phyloP scores from a whole-genome alignment of 2,888 invertebrate genomes.

The Argyresthia goedartella region DNA sequence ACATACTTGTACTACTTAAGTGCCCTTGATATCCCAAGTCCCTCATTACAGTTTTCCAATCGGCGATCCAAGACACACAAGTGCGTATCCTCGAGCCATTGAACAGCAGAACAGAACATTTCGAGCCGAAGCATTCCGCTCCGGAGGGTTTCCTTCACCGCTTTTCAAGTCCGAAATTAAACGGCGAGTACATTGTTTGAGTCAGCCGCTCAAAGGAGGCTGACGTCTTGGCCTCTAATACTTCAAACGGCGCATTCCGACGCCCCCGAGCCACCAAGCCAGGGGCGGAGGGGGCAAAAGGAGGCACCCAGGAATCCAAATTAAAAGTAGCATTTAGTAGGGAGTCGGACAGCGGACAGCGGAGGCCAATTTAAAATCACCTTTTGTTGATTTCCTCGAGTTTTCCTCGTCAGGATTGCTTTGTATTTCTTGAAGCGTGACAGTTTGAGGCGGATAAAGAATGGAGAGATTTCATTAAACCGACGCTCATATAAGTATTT shows the following conservation, averaged over 20 bases:
- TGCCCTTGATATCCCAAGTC: no score
- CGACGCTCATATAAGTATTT: no score
- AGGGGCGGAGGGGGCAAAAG: neutral
- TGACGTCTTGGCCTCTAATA: neutral
- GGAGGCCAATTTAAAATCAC: no score
- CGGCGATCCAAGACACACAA: no score
- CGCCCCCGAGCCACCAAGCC: neutral
- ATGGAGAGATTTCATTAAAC: no score
- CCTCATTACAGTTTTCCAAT: no score
- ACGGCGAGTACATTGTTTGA: neutral
- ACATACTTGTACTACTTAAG: no score
- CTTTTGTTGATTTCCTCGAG: no score
- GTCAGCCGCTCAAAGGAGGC: neutral
- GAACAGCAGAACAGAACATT: neutral
- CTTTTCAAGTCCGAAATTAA: neutral
- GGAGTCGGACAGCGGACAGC: constrained; percentile 20
- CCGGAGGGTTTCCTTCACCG: neutral
- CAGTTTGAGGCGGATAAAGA: no score
- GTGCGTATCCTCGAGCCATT: neutral
- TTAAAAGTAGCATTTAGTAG: constrained; percentile 39
- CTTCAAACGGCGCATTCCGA: neutral
- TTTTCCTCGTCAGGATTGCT: no score
- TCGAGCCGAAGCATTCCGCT: neutral
- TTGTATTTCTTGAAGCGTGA: no score
- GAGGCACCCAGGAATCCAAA: constrained; percentile 16